A percentile compares a stretch with the other conserved stretches of the same genome.
Evolutionary conservation across 1,140 invertebrate species (phyloP).

Genomic region (Tribolium madens): DNA sequence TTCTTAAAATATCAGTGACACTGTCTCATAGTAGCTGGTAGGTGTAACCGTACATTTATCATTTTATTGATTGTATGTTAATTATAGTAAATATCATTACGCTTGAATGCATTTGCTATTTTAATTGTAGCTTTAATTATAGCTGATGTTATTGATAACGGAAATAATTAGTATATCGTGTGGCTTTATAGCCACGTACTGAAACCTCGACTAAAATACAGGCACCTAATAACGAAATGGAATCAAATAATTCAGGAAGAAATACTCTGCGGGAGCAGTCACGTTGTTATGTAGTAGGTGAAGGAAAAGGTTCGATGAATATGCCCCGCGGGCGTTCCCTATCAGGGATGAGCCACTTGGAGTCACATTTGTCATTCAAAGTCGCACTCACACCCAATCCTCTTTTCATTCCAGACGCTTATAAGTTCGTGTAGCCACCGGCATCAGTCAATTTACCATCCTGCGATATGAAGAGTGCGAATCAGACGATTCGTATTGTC

Average conservation of each 20-base stretch:
- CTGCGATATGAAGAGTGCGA: constrained; percentile 26
- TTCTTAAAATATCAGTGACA: neutral
- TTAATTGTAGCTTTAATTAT: neutral
- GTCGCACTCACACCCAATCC: constrained; percentile 15
- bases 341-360: constrained; percentile 41
- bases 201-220: neutral
- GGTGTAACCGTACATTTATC: neutral
- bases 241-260: neutral
- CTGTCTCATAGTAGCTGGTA: neutral
- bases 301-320: constrained; percentile 44
- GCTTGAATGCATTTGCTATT: neutral
- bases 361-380: constrained; percentile 48
- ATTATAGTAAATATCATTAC: neutral
- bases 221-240: neutral
- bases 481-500: constrained; percentile 13
- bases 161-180: neutral
- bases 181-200: neutral
- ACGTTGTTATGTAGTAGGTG: constrained; percentile 16
- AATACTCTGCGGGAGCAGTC: neutral
- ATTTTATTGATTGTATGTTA: neutral
- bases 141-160: neutral
- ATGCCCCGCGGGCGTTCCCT: constrained; percentile 41
- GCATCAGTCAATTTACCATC: constrained; percentile 32
- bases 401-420: constrained; percentile 29
- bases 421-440: constrained; percentile 29